Evolutionary conservation across 2,797 vertebrate species (phyloP).

Genomic region (Enteromius anoplus): DNA sequence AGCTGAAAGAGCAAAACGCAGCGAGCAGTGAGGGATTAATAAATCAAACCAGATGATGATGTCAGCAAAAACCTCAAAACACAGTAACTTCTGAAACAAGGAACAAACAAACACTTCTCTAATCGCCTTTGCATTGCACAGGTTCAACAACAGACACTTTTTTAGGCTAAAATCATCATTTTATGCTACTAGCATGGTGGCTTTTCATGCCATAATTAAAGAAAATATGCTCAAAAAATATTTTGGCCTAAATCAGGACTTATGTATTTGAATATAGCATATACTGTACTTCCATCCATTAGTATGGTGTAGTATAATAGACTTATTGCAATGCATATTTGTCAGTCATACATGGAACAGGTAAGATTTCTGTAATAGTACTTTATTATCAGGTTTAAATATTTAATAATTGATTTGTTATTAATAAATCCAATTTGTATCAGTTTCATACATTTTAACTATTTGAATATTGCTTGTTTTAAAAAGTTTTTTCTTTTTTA

Average conservation of each 20-base stretch:
- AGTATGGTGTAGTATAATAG: not conserved
- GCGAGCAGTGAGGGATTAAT: conserved; percentile 23
- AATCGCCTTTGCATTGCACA: not conserved
- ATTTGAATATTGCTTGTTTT: no score
- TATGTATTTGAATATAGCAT: not conserved
- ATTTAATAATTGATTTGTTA: no score
- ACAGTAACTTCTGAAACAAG: not conserved
- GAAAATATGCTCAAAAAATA: not conserved
- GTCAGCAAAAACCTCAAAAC: conserved; percentile 17
- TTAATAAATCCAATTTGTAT: no score
- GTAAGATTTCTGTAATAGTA: not conserved
- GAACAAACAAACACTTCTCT: not conserved
- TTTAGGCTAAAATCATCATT: no score
- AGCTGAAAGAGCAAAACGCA: not conserved
- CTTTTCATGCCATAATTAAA: not conserved
- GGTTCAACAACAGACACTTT: no score
- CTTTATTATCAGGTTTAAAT: no score
- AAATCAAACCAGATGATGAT: conserved; percentile 52
- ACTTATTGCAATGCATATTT: not conserved
- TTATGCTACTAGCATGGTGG: not conserved
- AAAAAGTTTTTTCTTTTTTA: no score
- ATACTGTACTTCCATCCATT: not conserved
- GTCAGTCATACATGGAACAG: not conserved
- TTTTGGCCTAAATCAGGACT: not conserved
- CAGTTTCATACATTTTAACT: no score